Evolutionary conservation across 2,113 vertebrate species (phyloP).

Genomic region (Equus quagga): DNA sequence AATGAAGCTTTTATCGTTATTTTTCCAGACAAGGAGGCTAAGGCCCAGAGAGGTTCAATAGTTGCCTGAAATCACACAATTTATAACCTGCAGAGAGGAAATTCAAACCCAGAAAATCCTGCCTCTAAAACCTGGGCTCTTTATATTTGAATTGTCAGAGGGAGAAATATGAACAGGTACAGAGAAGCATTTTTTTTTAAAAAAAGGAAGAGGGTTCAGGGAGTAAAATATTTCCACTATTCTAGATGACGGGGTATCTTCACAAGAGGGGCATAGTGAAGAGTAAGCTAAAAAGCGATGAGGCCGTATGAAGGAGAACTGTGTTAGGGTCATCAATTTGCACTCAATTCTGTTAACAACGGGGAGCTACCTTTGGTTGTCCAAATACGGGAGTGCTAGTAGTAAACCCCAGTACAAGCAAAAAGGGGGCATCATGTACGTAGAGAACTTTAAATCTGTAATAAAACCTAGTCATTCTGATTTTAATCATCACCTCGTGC

Average conservation of each 20-base stretch:
- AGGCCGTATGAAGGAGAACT: background rate
- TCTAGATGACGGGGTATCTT: background rate
- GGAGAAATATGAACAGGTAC: background rate
- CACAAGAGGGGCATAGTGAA: background rate
- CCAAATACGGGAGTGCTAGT: background rate
- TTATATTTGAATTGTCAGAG: background rate
- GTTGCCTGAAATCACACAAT: background rate
- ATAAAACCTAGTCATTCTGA: background rate
- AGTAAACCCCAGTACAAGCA: background rate
- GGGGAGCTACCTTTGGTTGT: background rate
- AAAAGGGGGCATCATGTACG: background rate
- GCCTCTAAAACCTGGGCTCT: background rate
- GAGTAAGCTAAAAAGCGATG: background rate
- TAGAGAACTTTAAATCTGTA: constrained; percentile 30
- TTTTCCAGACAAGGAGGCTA: background rate
- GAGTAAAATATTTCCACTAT: background rate
- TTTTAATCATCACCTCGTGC: background rate
- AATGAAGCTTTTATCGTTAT: background rate
- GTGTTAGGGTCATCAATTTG: background rate
- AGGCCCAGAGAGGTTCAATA: background rate
- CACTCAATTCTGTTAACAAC: background rate
- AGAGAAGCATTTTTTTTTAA: background rate
- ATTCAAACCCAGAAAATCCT: constrained; percentile 14
- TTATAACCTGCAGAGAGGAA: background rate
- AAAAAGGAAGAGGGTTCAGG: background rate